Percentiles rank a stretch among this genome's conserved stretches.
These are phyloP conservation scores for Lophotis ruficrista DNA, from an alignment of 2,113 vertebrate species.

Conservation along the genomic window DNA sequence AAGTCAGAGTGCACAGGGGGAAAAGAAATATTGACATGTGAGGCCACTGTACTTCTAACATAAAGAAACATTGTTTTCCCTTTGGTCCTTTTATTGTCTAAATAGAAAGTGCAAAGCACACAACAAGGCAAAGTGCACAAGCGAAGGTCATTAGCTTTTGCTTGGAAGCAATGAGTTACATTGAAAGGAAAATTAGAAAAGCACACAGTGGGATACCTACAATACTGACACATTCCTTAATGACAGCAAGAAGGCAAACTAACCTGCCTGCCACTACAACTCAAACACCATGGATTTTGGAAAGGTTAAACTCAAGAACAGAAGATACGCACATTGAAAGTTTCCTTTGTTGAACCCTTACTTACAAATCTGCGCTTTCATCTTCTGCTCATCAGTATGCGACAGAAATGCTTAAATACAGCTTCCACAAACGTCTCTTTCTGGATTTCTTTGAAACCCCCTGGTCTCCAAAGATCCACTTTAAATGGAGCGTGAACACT, in stretches of 20 bases:
- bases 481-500: not conserved
- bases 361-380: not conserved
- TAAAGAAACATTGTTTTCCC: constrained; percentile 67
- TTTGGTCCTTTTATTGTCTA: constrained; percentile 53
- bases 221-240: not conserved
- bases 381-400: not conserved
- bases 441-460: not conserved
- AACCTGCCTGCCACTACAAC: not conserved
- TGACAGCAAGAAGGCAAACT: not conserved
- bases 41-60: constrained; percentile 29
- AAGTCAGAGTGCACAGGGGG: constrained; percentile 52
- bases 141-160: not conserved
- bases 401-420: not conserved
- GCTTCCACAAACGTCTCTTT: not conserved
- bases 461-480: not conserved
- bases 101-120: constrained; percentile 30
- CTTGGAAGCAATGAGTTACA: not conserved
- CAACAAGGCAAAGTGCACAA: constrained; percentile 2
- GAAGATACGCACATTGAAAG: not conserved
- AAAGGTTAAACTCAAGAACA: not conserved
- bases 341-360: not conserved
- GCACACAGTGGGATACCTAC: not conserved
- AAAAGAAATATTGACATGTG: constrained; percentile 71
- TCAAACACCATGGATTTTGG: not conserved
- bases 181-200: not conserved